Percentiles rank a stretch among this genome's conserved stretches.
Conservation (phyloP, 1,140 invertebrate species). For the Anoplophora glabripennis region DNA sequence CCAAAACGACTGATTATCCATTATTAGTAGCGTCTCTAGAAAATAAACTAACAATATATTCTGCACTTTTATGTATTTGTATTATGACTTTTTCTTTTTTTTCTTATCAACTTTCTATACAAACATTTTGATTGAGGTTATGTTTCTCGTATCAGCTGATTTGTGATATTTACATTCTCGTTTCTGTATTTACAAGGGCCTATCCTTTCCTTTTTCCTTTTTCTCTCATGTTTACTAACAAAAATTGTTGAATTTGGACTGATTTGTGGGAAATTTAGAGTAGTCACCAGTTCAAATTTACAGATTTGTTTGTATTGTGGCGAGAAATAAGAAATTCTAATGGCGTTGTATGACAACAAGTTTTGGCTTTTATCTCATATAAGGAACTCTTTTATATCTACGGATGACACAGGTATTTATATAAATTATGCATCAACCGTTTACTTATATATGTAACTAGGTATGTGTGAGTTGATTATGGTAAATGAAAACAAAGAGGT, state of each 20-base stretch:
- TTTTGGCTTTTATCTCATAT: constrained; percentile 91
- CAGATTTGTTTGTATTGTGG: no score
- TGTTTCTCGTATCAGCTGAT: no score
- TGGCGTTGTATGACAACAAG: constrained; percentile 91
- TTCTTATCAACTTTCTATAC: not conserved
- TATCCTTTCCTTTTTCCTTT: no score
- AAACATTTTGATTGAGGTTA: no score
- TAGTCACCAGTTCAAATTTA: no score
- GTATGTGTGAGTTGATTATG: constrained; percentile 71
- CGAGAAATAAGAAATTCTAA: no score
- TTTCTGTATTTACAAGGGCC: no score
- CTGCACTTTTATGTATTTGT: not conserved
- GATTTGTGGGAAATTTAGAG: no score
- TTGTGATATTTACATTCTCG: no score
- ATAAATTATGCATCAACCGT: not conserved
- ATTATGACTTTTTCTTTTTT: not conserved
- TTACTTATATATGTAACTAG: constrained; percentile 40
- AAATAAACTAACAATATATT: not conserved
- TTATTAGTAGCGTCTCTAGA: not conserved
- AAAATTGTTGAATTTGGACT: no score
- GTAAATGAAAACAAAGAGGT: constrained; percentile 59
- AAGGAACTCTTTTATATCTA: constrained; percentile 90
- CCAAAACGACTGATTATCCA: constrained; percentile 38
- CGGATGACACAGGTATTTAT: constrained; percentile 80
- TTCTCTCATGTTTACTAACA: no score